phyloP scores from a whole-genome alignment of 2,888 invertebrate species.

The Rhogogaster chlorosoma region DNA sequence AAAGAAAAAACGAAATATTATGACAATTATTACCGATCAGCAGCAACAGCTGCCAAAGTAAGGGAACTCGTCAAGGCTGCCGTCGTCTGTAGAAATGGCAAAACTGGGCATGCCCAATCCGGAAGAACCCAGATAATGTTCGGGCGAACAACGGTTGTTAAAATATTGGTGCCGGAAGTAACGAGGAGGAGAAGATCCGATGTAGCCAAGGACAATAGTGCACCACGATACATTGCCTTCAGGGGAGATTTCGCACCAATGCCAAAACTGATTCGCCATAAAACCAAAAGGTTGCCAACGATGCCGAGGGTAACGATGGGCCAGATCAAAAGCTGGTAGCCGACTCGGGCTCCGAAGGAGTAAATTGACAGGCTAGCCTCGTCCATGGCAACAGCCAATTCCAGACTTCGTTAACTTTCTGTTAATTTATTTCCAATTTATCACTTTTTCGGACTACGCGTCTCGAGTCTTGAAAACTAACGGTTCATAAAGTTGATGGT shows the following conservation, averaged over 20 bases:
- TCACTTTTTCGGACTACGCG: background rate
- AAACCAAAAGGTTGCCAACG: constrained; percentile 61
- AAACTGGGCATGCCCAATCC: constrained; percentile 74
- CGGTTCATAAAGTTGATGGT: constrained; percentile 1
- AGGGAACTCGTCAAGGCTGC: constrained; percentile 80
- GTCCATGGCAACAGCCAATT: constrained; percentile 21
- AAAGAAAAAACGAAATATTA: background rate
- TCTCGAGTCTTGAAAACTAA: constrained; percentile 3
- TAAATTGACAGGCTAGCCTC: constrained; percentile 52
- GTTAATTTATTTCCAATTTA: constrained; percentile 17
- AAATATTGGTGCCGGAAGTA: constrained; percentile 60
- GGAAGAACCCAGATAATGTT: constrained; percentile 63
- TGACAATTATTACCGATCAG: constrained; percentile 80
- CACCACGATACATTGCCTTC: constrained; percentile 63
- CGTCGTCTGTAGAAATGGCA: constrained; percentile 79
- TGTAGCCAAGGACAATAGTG: constrained; percentile 63
- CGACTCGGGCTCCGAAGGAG: constrained; percentile 54
- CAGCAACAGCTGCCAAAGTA: constrained; percentile 79
- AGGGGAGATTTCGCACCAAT: constrained; percentile 55
- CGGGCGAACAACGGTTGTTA: constrained; percentile 55
- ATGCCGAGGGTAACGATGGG: constrained; percentile 63
- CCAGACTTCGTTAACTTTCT: constrained; percentile 29
- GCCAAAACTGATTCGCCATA: constrained; percentile 59
- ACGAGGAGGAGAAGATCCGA: constrained; percentile 62
- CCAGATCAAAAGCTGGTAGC: constrained; percentile 64